These are phyloP conservation scores for Ellobius talpinus DNA, from an alignment of 2,113 vertebrate genomes.

Conservation along the genomic window DNA sequence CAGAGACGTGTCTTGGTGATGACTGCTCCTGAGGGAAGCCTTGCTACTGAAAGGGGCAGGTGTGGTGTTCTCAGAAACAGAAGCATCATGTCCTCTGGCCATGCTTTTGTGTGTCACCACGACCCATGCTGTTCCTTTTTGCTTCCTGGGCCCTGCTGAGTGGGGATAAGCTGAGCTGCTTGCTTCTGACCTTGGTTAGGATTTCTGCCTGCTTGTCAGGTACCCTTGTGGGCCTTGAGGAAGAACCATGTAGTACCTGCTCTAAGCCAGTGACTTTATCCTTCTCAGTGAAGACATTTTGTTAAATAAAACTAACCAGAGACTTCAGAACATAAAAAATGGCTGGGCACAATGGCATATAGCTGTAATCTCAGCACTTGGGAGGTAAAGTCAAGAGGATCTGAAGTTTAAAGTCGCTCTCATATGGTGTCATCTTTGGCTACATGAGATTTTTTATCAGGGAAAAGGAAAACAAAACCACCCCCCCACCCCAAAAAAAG, in stretches of 20 bases:
- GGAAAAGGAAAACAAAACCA: background rate
- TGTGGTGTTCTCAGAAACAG: accelerated
- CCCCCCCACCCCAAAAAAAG: background rate
- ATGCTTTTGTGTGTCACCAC: accelerated
- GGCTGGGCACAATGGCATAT: background rate
- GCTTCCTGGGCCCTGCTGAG: background rate
- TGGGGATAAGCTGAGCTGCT: background rate
- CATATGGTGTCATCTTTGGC: background rate
- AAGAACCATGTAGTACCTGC: background rate
- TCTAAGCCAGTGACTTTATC: background rate
- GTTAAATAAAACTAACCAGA: background rate
- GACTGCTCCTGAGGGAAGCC: accelerated
- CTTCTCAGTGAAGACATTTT: background rate
- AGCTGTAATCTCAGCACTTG: background rate
- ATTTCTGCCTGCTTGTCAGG: background rate
- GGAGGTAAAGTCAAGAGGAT: background rate
- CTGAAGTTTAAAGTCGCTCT: background rate
- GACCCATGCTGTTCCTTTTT: background rate
- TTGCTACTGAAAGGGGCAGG: background rate
- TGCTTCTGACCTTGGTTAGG: background rate
- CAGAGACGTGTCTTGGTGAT: background rate
- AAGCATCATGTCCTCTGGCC: accelerated
- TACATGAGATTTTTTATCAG: background rate
- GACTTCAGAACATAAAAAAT: background rate
- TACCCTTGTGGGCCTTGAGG: background rate